These are phyloP conservation scores for Hirtodrosophila duncani DNA, from an alignment of 2,888 invertebrate species.

Conservation along the genomic window DNA sequence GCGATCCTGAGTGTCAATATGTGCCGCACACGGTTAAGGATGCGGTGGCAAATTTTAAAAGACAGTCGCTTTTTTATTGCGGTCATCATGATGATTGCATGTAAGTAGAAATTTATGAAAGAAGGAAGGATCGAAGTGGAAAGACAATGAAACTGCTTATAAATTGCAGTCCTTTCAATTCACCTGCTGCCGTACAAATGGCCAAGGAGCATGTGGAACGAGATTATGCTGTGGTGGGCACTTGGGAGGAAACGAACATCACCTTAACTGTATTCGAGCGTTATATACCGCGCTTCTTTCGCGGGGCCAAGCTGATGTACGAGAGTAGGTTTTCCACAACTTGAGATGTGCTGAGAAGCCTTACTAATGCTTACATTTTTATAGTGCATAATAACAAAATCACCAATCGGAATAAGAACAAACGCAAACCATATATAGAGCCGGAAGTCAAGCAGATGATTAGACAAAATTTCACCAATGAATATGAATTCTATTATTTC, in stretches of 20 bases:
- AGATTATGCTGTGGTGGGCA: slow-evolving; percentile 92
- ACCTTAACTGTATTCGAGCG: slow-evolving; percentile 89
- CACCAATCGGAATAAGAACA: slow-evolving; percentile 85
- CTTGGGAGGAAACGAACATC: slow-evolving; percentile 90
- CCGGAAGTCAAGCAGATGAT: slow-evolving; percentile 81
- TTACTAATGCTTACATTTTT: neutral
- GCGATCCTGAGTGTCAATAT: slow-evolving; percentile 90
- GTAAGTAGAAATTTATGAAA: slow-evolving; percentile 81
- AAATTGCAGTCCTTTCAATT: slow-evolving; percentile 86
- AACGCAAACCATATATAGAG: slow-evolving; percentile 84
- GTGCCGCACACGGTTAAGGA: slow-evolving; percentile 80
- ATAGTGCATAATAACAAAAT: slow-evolving; percentile 51
- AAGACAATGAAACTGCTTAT: slow-evolving; percentile 6
- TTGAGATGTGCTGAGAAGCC: neutral
- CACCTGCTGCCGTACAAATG: slow-evolving; percentile 87
- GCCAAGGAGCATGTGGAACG: slow-evolving; percentile 91
- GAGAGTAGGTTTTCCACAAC: slow-evolving; percentile 54
- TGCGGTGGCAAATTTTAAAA: slow-evolving; percentile 87
- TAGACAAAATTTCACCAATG: slow-evolving; percentile 88
- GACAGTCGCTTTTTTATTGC: slow-evolving; percentile 92
- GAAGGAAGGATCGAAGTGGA: neutral
- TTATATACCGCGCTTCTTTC: slow-evolving; percentile 90
- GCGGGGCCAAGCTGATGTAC: slow-evolving; percentile 81
- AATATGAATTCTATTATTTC: slow-evolving; percentile 93
- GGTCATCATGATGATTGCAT: slow-evolving; percentile 90